These are phyloP conservation scores for Trichonephila clavata DNA, from an alignment of 1,140 invertebrate species.

Conservation along the genomic window DNA sequence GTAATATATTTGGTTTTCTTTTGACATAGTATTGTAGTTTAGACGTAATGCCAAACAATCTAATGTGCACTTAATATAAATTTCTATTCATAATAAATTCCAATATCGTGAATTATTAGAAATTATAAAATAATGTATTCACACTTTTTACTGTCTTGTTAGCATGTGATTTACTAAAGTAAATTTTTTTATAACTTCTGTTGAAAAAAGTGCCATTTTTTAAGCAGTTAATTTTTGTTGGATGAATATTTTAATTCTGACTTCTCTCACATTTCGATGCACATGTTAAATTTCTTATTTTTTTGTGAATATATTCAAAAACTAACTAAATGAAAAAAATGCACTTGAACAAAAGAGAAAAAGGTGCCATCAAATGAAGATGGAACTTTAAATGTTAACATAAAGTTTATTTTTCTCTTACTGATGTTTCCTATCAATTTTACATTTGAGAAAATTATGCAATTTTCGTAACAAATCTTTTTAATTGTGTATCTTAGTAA, in stretches of 20 bases:
- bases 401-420: constrained; percentile 49
- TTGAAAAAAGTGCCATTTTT: not conserved
- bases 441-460: constrained; percentile 40
- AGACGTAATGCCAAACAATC: no score
- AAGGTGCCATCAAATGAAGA: not conserved
- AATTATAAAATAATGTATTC: no score
- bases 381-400: not conserved
- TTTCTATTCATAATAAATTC: no score
- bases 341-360: not conserved
- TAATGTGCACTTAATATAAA: no score
- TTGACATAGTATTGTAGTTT: no score
- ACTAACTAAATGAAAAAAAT: not conserved
- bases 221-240: not conserved
- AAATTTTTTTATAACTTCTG: not conserved
- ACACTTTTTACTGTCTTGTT: no score
- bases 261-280: not conserved
- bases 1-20: no score
- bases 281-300: not conserved
- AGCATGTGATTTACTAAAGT: no score
- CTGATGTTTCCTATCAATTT: constrained; percentile 23
- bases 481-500: not conserved
- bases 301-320: not conserved
- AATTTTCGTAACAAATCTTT: constrained; percentile 31
- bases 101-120: no score
- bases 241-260: not conserved